phyloP scores from a whole-genome alignment of 1,140 invertebrate genomes.

The Zaprionus camerounensis region DNA sequence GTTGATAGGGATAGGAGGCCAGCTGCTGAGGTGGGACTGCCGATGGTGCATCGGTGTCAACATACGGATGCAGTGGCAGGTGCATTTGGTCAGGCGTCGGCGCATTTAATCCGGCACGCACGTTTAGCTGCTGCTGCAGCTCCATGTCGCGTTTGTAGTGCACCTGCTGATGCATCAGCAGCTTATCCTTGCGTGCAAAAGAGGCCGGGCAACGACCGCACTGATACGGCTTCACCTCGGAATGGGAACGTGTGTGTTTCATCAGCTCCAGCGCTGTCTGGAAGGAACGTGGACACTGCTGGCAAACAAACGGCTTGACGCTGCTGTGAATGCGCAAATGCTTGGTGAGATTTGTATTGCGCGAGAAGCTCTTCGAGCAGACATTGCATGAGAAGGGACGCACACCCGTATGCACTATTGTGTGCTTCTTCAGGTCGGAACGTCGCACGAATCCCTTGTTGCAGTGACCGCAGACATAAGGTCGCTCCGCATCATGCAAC shows the following conservation, averaged over 20 bases:
- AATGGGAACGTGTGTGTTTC: conserved; percentile 89
- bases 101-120: conserved; percentile 44
- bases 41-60: conserved; percentile 25
- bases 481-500: conserved; percentile 87
- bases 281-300: conserved; percentile 90
- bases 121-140: conserved; percentile 46
- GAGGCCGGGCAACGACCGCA: conserved; percentile 89
- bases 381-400: conserved; percentile 88
- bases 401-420: conserved; percentile 90
- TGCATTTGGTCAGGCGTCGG: conserved; percentile 61
- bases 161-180: conserved; percentile 86
- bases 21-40: neutral
- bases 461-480: conserved; percentile 88
- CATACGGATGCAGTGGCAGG: conserved; percentile 41
- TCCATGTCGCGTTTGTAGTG: conserved; percentile 84
- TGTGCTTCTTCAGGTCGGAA: conserved; percentile 88
- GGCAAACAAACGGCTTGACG: conserved; percentile 89
- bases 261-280: conserved; percentile 89
- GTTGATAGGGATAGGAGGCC: conserved; percentile 27
- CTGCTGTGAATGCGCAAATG: conserved; percentile 91
- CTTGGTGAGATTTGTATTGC: conserved; percentile 93
- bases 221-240: conserved; percentile 89
- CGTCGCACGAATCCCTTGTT: conserved; percentile 87
- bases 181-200: conserved; percentile 88
- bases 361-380: conserved; percentile 89